Evolutionary conservation across 2,888 invertebrate genomes (phyloP).

Genomic region (Tiliacea citrago): DNA sequence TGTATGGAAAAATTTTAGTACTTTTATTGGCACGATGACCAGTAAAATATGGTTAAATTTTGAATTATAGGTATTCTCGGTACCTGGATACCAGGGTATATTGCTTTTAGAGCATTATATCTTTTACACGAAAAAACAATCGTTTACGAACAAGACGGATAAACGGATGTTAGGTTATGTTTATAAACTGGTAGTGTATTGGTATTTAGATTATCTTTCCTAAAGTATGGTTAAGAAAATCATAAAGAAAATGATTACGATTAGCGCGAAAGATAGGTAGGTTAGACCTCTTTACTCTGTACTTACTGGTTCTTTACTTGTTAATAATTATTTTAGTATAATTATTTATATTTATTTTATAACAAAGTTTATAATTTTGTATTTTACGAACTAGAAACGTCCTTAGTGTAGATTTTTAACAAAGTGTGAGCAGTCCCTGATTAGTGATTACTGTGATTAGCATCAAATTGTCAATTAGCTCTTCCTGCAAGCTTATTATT

Average conservation of each 20-base stretch:
- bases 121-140: background rate
- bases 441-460: slow-evolving; percentile 38
- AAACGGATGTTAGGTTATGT: background rate
- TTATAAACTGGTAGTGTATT: background rate
- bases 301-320: slow-evolving; percentile 7
- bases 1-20: background rate
- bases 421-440: background rate
- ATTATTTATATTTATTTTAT: slow-evolving; percentile 10
- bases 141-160: background rate
- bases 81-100: too few species aligned
- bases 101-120: background rate
- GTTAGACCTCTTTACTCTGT: background rate
- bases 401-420: background rate
- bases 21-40: background rate
- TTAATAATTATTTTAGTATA: background rate
- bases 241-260: slow-evolving; percentile 18
- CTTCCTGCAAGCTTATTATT: slow-evolving; percentile 41
- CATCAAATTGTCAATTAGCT: slow-evolving; percentile 44
- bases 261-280: background rate
- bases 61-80: background rate
- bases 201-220: slow-evolving; percentile 3
- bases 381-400: background rate
- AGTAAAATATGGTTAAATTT: background rate
- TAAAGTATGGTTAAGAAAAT: slow-evolving; percentile 5
- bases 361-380: background rate